These are phyloP conservation scores for Valencia hispanica DNA, from an alignment of 2,797 vertebrate genomes.

Conservation along the genomic window DNA sequence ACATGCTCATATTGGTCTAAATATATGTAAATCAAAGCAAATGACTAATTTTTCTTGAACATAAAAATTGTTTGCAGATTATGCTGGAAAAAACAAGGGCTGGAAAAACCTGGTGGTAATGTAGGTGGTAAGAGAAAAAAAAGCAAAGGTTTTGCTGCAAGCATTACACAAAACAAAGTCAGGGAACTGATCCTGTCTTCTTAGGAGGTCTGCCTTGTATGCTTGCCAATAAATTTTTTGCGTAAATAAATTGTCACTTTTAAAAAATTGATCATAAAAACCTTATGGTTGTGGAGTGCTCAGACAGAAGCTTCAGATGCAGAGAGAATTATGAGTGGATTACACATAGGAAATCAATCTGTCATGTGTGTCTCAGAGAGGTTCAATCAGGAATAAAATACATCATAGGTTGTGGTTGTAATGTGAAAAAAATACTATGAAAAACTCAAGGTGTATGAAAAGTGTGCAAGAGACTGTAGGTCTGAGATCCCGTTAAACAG, in stretches of 20 bases:
- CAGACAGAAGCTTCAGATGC: not conserved
- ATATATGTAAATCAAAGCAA: not conserved
- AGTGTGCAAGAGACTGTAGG: not conserved
- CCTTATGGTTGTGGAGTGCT: not conserved
- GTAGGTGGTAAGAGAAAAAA: not conserved
- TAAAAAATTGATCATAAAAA: not conserved
- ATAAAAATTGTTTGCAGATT: not conserved
- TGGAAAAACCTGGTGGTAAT: not conserved
- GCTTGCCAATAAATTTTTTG: not conserved
- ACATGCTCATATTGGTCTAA: no score
- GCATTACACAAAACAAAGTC: not conserved
- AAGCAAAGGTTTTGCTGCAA: not conserved
- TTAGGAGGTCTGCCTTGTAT: not conserved
- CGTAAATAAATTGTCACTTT: not conserved
- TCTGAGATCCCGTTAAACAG: conserved; percentile 1
- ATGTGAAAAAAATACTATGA: not conserved
- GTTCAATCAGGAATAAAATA: not conserved
- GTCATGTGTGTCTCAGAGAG: not conserved
- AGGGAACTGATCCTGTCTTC: not conserved
- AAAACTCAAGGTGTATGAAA: not conserved
- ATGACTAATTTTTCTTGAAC: not conserved
- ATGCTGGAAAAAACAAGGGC: not conserved
- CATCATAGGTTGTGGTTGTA: not conserved
- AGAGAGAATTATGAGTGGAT: not conserved
- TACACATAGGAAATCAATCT: not conserved